Evolutionary conservation across 1,140 invertebrate species (phyloP).

Genomic region (Ooceraea biroi): DNA sequence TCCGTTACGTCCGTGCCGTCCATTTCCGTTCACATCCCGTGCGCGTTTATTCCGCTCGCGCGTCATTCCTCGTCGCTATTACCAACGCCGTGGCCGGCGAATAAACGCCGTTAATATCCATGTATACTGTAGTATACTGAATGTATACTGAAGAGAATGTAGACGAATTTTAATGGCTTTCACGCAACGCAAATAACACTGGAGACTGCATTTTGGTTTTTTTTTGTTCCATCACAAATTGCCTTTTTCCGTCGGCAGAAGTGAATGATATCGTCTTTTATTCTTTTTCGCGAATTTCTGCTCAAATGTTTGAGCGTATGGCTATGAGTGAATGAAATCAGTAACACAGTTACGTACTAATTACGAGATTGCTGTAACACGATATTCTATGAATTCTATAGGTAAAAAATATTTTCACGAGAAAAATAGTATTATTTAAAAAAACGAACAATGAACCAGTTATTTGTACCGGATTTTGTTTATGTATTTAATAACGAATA

Average conservation of each 20-base stretch:
- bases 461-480: neutral
- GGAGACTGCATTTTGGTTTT: neutral
- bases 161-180: constrained; percentile 5
- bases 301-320: constrained; percentile 30
- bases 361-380: constrained; percentile 2
- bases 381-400: too few species aligned
- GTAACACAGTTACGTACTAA: constrained; percentile 22
- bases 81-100: neutral
- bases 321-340: constrained; percentile 18
- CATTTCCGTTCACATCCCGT: constrained; percentile 34
- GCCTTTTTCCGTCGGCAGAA: neutral
- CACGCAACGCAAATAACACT: constrained; percentile 19
- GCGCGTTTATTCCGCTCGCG: constrained; percentile 61
- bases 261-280: neutral
- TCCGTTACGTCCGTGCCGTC: constrained; percentile 38
- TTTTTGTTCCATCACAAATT: constrained; percentile 9
- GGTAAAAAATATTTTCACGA: constrained; percentile 7
- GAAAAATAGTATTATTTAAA: neutral
- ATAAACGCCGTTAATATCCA: constrained; percentile 4
- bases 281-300: constrained; percentile 18
- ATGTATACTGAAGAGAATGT: constrained; percentile 3
- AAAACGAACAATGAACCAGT: neutral
- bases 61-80: constrained; percentile 53
- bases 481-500: neutral
- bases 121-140: neutral